Conservation (phyloP, 2,888 invertebrate genomes). For the Drosophila atroscutellata region DNA sequence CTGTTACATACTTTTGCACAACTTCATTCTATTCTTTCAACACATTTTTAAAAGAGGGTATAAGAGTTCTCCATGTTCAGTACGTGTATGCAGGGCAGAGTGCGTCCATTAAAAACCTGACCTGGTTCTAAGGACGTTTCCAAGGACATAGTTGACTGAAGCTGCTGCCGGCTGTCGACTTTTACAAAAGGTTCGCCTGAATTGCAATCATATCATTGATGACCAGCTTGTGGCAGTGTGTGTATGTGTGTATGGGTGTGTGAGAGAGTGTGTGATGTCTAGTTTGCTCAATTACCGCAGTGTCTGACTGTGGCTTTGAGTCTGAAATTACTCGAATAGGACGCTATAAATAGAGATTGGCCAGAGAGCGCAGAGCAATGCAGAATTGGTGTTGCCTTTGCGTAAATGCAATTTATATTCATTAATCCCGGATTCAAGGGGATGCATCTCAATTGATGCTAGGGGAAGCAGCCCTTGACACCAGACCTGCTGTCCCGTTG, state of each 20-base stretch:
- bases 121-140: conserved; percentile 28
- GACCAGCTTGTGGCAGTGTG: not conserved
- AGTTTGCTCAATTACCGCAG: conserved; percentile 43
- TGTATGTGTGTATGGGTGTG: not conserved
- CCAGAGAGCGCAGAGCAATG: conserved; percentile 1
- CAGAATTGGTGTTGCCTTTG: conserved; percentile 1
- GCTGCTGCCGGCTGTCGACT: conserved; percentile 19
- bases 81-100: not conserved
- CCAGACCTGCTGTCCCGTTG: conserved; percentile 2
- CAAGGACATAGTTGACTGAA: conserved; percentile 32
- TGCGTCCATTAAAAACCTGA: conserved; percentile 13
- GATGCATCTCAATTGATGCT: conserved; percentile 12
- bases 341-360: conserved; percentile 47
- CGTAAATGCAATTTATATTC: conserved; percentile 59
- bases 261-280: conserved; percentile 21
- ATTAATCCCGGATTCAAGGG: conserved; percentile 42
- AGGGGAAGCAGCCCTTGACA: not conserved
- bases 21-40: not conserved
- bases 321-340: conserved; percentile 42
- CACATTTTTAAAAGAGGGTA: not conserved
- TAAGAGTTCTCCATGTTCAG: not conserved
- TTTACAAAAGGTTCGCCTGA: conserved; percentile 8
- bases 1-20: not conserved
- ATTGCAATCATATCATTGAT: conserved; percentile 41
- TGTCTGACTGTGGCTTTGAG: conserved; percentile 17